These are phyloP conservation scores for Metacarcinus magister DNA, from an alignment of 2,888 invertebrate species.

Conservation along the genomic window DNA sequence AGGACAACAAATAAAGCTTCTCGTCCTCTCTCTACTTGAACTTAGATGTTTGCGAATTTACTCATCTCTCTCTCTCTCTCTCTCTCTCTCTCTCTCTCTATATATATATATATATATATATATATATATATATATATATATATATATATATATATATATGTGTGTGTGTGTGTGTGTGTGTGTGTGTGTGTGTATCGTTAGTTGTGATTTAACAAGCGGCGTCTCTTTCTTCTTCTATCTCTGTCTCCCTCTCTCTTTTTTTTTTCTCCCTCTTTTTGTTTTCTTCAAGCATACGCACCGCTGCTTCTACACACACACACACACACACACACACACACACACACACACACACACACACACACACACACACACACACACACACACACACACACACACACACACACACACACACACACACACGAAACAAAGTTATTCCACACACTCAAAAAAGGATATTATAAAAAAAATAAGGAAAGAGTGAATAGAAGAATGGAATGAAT, in stretches of 20 bases:
- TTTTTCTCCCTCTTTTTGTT: not conserved
- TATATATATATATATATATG: too few relatives aligned
- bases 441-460: not conserved
- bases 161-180: too few relatives aligned
- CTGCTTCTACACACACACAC: not conserved
- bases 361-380: conserved; percentile 10
- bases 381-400: not conserved
- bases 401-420: not conserved
- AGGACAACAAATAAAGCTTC: not conserved
- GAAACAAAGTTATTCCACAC: not conserved
- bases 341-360: conserved; percentile 35
- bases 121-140: too few relatives aligned
- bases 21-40: not conserved
- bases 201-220: conserved; percentile 66
- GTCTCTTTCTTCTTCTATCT: not conserved
- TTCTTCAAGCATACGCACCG: not conserved
- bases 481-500: not conserved
- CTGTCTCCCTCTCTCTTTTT: not conserved
- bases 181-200: conserved; percentile 35
- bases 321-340: conserved; percentile 7
- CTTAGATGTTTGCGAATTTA: not conserved
- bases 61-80: conserved; percentile 12
- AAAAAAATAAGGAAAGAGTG: not conserved
- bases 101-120: too few relatives aligned
- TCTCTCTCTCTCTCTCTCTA: not conserved